These are phyloP conservation scores for Smittia aterrima DNA, from an alignment of 2,888 invertebrate species.

Conservation along the genomic window DNA sequence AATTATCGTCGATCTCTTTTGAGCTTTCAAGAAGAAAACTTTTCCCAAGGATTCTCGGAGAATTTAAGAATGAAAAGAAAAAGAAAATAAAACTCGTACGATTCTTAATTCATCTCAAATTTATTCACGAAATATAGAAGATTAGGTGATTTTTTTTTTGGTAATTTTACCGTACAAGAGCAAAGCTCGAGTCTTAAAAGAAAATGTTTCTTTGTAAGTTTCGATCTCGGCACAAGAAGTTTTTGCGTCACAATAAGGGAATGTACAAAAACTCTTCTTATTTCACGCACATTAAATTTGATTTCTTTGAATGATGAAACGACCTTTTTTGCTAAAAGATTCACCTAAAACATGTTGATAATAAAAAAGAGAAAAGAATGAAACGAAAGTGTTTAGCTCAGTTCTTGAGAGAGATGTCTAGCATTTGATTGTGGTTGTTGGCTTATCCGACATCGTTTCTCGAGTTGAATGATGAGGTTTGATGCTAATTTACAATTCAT, in stretches of 20 bases:
- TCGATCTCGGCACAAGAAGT: too few relatives aligned
- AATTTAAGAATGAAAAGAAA: too few relatives aligned
- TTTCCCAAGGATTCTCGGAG: too few relatives aligned
- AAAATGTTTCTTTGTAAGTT: too few relatives aligned
- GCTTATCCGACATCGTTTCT: not conserved
- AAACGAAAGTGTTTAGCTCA: slow-evolving; percentile 13
- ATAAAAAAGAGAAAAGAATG: slow-evolving; percentile 16
- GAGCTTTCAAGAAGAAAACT: too few relatives aligned
- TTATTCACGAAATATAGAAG: not conserved
- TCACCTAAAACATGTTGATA: slow-evolving; percentile 10
- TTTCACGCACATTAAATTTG: too few relatives aligned
- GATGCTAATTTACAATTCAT: slow-evolving; percentile 59
- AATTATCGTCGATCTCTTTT: too few relatives aligned
- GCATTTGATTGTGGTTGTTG: too few relatives aligned
- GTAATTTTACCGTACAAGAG: not conserved
- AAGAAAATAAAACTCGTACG: too few relatives aligned
- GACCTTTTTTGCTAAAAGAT: not conserved
- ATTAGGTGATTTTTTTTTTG: not conserved
- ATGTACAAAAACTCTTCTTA: slow-evolving; percentile 1
- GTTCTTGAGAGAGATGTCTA: not conserved
- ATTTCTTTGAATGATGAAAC: not conserved
- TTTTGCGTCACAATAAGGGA: not conserved
- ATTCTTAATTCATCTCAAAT: not conserved
- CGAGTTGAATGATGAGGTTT: not conserved
- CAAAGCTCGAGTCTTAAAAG: too few relatives aligned